phyloP scores from a whole-genome alignment of 2,113 vertebrate genomes.

The Jacana jacana region DNA sequence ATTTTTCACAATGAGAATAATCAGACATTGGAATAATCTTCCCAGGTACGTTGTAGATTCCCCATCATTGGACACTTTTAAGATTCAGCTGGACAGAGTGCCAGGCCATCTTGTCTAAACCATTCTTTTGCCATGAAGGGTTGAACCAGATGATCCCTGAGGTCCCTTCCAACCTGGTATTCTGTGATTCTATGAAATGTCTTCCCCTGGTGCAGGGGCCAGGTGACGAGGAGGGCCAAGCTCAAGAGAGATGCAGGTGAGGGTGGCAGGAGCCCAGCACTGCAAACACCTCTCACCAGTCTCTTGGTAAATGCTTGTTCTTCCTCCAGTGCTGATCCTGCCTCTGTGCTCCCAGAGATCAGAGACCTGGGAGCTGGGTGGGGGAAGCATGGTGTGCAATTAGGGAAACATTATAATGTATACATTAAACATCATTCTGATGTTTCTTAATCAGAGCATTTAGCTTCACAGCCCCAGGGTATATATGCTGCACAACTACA shows the following conservation, averaged over 20 bases:
- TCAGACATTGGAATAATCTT: no score
- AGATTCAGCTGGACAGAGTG: neutral
- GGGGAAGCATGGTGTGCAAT: accelerated
- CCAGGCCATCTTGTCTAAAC: neutral
- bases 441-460: neutral
- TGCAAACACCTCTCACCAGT: neutral
- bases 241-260: neutral
- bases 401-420: accelerated
- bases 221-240: neutral
- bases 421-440: accelerated
- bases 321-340: neutral
- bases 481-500: neutral
- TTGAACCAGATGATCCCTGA: neutral
- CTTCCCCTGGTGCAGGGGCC: neutral
- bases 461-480: neutral
- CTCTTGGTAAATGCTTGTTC: accelerated
- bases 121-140: neutral
- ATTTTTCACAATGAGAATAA: no score
- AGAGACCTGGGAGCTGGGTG: neutral
- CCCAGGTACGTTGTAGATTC: no score
- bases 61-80: neutral
- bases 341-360: neutral
- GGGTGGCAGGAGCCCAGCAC: neutral
- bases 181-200: no score
- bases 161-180: no score